Evolutionary conservation across 2,113 vertebrate species (phyloP).

Genomic region (Chunga burmeisteri): DNA sequence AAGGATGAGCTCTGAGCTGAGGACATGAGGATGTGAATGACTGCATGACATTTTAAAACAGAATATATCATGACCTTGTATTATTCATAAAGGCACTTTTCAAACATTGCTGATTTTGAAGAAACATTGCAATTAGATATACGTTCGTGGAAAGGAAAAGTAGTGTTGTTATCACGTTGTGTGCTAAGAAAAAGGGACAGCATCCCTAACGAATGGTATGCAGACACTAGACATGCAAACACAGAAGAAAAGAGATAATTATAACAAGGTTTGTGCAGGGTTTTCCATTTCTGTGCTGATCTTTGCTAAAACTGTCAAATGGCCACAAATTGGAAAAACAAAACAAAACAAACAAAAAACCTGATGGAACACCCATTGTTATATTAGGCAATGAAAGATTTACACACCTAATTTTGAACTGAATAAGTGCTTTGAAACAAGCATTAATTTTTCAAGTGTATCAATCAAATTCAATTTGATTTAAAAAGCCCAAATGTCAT

Average conservation of each 20-base stretch:
- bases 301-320: slow-evolving; percentile 27
- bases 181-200: slow-evolving; percentile 43
- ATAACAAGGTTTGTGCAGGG: slow-evolving; percentile 70
- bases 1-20: neutral
- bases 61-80: neutral
- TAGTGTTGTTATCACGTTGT: neutral
- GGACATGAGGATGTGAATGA: neutral
- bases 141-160: neutral
- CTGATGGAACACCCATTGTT: slow-evolving; percentile 25
- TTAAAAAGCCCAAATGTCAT: slow-evolving; percentile 29
- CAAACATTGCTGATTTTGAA: slow-evolving; percentile 20
- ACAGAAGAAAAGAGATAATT: slow-evolving; percentile 81
- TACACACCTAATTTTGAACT: slow-evolving; percentile 49
- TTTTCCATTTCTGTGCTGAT: slow-evolving; percentile 67
- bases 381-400: slow-evolving; percentile 19
- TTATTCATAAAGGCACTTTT: slow-evolving; percentile 2
- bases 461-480: slow-evolving; percentile 33
- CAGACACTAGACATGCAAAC: slow-evolving; percentile 70
- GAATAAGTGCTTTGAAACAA: slow-evolving; percentile 37
- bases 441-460: slow-evolving; percentile 9
- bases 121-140: slow-evolving; percentile 15
- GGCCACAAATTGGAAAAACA: slow-evolving; percentile 2
- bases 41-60: neutral
- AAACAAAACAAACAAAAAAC: neutral
- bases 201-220: slow-evolving; percentile 66